phyloP scores from a whole-genome alignment of 2,113 vertebrate genomes.

The Lepus europaeus region DNA sequence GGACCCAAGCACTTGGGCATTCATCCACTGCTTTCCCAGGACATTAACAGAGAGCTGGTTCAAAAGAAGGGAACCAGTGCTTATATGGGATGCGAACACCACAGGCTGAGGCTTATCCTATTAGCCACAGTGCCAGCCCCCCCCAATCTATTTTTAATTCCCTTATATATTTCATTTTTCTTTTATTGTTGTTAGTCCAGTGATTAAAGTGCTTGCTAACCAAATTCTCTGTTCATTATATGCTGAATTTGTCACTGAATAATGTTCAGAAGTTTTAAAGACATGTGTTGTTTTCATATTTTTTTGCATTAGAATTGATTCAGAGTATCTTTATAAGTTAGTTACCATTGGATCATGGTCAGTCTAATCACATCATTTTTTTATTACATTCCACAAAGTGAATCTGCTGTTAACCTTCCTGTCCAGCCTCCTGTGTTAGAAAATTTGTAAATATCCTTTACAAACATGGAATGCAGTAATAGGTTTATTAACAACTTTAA shows the following conservation, averaged over 20 bases:
- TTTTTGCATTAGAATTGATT: conserved; percentile 75
- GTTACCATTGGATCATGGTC: conserved; percentile 67
- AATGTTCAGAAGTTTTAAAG: conserved; percentile 71
- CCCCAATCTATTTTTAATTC: too few species aligned
- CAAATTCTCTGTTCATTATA: conserved; percentile 50
- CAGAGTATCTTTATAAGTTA: conserved; percentile 77
- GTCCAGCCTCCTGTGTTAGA: neutral
- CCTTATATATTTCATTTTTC: neutral
- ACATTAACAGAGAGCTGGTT: too few species aligned
- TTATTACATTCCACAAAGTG: conserved; percentile 75
- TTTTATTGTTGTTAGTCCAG: neutral
- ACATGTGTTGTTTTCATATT: conserved; percentile 55
- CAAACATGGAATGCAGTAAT: conserved; percentile 23
- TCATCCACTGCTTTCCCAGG: too few species aligned
- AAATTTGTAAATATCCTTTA: conserved; percentile 4
- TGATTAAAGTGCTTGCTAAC: neutral
- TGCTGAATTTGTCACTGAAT: conserved; percentile 66
- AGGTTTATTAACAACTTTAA: neutral
- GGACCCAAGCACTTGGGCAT: too few species aligned
- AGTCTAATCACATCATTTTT: conserved; percentile 74
- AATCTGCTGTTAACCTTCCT: conserved; percentile 81
- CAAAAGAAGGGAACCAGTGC: too few species aligned
- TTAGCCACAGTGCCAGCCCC: too few species aligned
- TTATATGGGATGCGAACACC: too few species aligned
- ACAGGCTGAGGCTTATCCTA: too few species aligned